These are phyloP conservation scores for Orientallactaga bullata DNA, from an alignment of 2,113 vertebrate genomes.

Conservation along the genomic window DNA sequence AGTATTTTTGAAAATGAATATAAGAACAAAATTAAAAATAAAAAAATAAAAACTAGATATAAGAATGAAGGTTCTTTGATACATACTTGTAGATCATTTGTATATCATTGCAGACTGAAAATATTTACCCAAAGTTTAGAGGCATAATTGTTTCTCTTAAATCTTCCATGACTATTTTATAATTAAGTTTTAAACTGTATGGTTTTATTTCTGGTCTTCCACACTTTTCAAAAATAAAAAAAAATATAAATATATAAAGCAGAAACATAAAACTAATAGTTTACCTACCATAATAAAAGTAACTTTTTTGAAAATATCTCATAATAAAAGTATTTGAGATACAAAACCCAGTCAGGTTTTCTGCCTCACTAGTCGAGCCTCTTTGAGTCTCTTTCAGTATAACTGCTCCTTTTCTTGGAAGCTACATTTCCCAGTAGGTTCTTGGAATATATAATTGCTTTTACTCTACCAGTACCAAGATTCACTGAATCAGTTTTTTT, in stretches of 20 bases:
- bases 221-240: neutral
- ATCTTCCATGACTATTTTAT: neutral
- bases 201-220: neutral
- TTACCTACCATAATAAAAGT: neutral
- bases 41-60: too few relatives aligned
- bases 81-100: slow-evolving; percentile 53
- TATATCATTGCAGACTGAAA: slow-evolving; percentile 62
- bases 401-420: neutral
- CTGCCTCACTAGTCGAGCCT: neutral
- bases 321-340: neutral
- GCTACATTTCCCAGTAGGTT: neutral
- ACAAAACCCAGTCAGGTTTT: neutral
- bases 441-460: neutral
- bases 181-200: slow-evolving; percentile 42
- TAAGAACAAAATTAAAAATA: too few relatives aligned
- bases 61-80: neutral
- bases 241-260: neutral
- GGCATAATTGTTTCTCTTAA: neutral
- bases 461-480: neutral
- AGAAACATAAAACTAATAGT: slow-evolving; percentile 20
- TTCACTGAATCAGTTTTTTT: neutral
- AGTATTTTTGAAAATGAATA: too few relatives aligned
- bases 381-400: neutral
- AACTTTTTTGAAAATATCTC: neutral
- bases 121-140: slow-evolving; percentile 39